Evolutionary conservation across 2,113 vertebrate genomes (phyloP).

Genomic region (Marmota flaviventris): DNA sequence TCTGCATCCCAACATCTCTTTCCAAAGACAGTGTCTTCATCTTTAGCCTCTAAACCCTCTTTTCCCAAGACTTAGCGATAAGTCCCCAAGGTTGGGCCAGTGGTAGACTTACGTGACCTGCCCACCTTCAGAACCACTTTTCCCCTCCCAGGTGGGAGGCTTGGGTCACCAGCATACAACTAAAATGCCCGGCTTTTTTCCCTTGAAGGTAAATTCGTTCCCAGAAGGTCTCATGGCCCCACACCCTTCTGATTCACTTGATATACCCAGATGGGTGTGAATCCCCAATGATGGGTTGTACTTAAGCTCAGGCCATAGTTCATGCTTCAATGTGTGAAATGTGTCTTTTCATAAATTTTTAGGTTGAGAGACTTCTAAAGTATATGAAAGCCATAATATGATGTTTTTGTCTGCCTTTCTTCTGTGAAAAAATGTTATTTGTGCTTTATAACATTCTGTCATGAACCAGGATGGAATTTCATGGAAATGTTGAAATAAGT

Average conservation of each 20-base stretch:
- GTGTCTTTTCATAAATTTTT: neutral
- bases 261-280: accelerated
- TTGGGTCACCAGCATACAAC: neutral
- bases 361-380: neutral
- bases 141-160: neutral
- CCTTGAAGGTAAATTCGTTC: neutral
- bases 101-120: neutral
- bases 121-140: neutral
- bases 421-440: neutral
- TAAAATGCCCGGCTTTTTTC: neutral
- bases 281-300: neutral
- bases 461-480: neutral
- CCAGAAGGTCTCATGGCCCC: neutral
- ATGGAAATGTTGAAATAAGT: neutral
- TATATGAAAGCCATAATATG: neutral
- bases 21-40: neutral
- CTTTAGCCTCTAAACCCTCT: neutral
- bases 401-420: neutral
- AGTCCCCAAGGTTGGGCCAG: too few species aligned
- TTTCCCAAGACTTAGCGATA: neutral
- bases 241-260: too few species aligned
- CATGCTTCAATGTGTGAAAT: neutral
- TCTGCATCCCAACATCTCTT: neutral
- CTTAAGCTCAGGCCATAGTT: neutral
- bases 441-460: neutral